These are phyloP conservation scores for Liodrosophila aerea DNA, from an alignment of 2,888 invertebrate genomes.

Conservation along the genomic window DNA sequence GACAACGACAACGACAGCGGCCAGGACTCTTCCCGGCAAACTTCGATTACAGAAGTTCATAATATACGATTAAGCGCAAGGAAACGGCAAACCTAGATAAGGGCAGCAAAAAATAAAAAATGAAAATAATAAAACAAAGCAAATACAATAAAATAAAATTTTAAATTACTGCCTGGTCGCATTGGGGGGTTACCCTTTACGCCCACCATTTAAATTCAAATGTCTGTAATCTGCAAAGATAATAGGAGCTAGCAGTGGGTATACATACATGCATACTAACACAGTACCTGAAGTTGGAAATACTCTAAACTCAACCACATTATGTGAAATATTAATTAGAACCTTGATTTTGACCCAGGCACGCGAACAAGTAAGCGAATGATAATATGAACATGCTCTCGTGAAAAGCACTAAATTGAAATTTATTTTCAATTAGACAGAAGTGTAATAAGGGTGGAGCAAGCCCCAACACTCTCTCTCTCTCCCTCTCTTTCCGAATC, in stretches of 20 bases:
- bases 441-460: too few species aligned
- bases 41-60: constrained; percentile 74
- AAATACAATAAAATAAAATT: constrained; percentile 57
- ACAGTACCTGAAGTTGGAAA: too few species aligned
- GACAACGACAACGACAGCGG: constrained; percentile 1
- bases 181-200: constrained; percentile 25
- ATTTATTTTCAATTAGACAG: too few species aligned
- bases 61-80: constrained; percentile 74
- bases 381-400: too few species aligned
- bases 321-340: too few species aligned
- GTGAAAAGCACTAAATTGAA: too few species aligned
- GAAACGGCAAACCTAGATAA: constrained; percentile 11
- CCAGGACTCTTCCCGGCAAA: constrained; percentile 48
- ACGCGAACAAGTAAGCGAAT: too few species aligned
- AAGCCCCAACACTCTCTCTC: too few species aligned
- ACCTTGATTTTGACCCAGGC: too few species aligned
- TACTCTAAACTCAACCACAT: too few species aligned
- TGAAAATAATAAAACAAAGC: constrained; percentile 5
- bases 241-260: neutral
- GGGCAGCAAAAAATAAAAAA: constrained; percentile 1
- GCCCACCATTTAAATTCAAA: constrained; percentile 39
- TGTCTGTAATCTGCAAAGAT: neutral
- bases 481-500: too few species aligned
- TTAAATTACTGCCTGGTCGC: constrained; percentile 64
- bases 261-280: too few species aligned